Conservation (phyloP, 2,797 vertebrate species). For the Emydoidea blandingii region DNA sequence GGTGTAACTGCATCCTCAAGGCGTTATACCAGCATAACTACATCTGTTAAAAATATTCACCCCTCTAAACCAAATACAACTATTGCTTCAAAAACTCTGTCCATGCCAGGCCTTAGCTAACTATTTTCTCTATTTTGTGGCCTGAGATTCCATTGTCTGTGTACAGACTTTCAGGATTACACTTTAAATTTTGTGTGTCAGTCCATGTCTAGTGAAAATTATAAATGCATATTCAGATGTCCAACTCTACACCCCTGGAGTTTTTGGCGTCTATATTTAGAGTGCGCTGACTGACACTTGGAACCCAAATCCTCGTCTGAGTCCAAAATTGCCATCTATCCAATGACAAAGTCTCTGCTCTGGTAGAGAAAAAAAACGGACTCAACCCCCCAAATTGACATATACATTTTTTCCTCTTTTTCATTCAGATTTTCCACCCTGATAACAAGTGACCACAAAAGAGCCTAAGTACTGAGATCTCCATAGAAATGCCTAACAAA, state of each 20-base stretch:
- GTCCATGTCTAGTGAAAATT: too few relatives aligned
- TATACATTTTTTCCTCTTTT: background rate
- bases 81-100: background rate
- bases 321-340: background rate
- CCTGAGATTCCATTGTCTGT: too few relatives aligned
- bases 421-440: background rate
- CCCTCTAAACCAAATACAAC: background rate
- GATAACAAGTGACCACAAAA: too few relatives aligned
- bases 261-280: too few relatives aligned
- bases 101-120: background rate
- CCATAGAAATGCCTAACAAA: background rate
- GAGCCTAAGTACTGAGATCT: background rate
- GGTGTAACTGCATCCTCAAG: background rate
- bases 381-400: background rate
- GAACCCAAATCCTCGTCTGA: too few relatives aligned
- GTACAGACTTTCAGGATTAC: background rate
- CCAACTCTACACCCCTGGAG: background rate
- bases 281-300: too few relatives aligned
- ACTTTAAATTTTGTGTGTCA: background rate
- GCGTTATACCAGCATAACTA: background rate
- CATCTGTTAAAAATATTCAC: too few relatives aligned
- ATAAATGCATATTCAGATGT: too few relatives aligned
- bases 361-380: too few relatives aligned
- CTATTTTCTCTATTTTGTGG: background rate
- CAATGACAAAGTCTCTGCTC: background rate